These are phyloP conservation scores for Xanthostigma xanthostigma DNA, from an alignment of 2,888 invertebrate genomes.

Conservation along the genomic window DNA sequence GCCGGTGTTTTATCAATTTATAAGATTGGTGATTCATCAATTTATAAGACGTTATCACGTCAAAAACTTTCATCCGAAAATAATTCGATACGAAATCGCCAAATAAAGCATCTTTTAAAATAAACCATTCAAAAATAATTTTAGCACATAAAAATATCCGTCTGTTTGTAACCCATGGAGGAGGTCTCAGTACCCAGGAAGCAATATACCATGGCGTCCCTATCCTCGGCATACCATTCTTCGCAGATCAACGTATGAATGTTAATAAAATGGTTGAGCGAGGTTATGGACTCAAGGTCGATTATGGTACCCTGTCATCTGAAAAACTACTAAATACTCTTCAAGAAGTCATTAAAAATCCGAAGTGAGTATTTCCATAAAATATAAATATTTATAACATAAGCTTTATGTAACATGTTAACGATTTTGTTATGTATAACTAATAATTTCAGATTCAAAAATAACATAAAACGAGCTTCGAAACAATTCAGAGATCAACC, in stretches of 20 bases:
- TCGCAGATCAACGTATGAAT: neutral
- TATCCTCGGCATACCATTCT: neutral
- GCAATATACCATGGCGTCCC: neutral
- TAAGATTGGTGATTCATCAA: too few relatives aligned
- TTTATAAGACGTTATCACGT: too few relatives aligned
- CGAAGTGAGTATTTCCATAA: neutral
- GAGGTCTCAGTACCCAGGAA: neutral
- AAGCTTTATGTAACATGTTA: neutral
- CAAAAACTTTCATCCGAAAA: too few relatives aligned
- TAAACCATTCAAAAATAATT: neutral
- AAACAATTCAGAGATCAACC: neutral
- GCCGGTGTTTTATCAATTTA: too few relatives aligned
- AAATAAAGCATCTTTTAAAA: too few relatives aligned
- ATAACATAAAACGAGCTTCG: neutral
- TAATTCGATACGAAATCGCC: too few relatives aligned
- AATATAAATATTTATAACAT: neutral
- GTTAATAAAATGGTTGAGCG: neutral
- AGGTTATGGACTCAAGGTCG: neutral
- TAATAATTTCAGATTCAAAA: neutral
- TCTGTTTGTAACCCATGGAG: neutral
- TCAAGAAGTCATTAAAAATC: neutral
- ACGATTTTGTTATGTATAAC: neutral
- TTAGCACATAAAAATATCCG: neutral
- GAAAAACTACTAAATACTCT: neutral
- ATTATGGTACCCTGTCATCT: neutral